Percentiles rank a stretch among this genome's conserved stretches.
Evolutionary conservation across 2,888 invertebrate species (phyloP).

Genomic region (Erynnis tages): DNA sequence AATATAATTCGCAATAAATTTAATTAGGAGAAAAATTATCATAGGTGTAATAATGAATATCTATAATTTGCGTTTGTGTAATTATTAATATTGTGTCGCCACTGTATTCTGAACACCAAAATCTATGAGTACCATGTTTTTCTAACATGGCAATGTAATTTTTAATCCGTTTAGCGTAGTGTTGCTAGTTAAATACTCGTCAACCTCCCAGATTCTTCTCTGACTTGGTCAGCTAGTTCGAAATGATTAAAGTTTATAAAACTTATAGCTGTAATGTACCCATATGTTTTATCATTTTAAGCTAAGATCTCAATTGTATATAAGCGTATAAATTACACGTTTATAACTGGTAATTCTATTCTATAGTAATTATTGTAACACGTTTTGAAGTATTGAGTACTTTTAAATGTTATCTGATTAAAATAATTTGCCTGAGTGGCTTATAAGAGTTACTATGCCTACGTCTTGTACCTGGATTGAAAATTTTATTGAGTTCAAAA

Average conservation of each 20-base stretch:
- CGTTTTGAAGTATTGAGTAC: slow-evolving; percentile 1
- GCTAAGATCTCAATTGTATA: slow-evolving; percentile 73
- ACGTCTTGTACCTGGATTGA: neutral
- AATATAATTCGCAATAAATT: too few species aligned
- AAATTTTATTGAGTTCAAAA: neutral
- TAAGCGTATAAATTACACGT: slow-evolving; percentile 43
- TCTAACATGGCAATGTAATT: slow-evolving; percentile 19
- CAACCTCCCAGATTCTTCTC: slow-evolving; percentile 42
- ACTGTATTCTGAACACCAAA: slow-evolving; percentile 39
- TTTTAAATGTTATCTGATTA: neutral
- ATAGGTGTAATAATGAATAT: too few species aligned
- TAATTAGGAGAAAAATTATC: too few species aligned
- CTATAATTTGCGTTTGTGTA: slow-evolving; percentile 17
- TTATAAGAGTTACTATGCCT: neutral
- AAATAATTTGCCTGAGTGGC: neutral
- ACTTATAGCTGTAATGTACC: slow-evolving; percentile 54
- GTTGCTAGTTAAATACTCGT: slow-evolving; percentile 57
- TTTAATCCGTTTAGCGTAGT: slow-evolving; percentile 41
- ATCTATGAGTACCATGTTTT: neutral
- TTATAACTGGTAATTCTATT: slow-evolving; percentile 12
- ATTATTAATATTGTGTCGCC: slow-evolving; percentile 24
- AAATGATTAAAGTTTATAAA: slow-evolving; percentile 60
- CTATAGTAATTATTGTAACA: slow-evolving; percentile 5
- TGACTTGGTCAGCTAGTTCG: slow-evolving; percentile 60
- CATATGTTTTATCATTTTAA: slow-evolving; percentile 39